phyloP scores from a whole-genome alignment of 2,113 vertebrate species.

The Herpetotheres cachinnans region DNA sequence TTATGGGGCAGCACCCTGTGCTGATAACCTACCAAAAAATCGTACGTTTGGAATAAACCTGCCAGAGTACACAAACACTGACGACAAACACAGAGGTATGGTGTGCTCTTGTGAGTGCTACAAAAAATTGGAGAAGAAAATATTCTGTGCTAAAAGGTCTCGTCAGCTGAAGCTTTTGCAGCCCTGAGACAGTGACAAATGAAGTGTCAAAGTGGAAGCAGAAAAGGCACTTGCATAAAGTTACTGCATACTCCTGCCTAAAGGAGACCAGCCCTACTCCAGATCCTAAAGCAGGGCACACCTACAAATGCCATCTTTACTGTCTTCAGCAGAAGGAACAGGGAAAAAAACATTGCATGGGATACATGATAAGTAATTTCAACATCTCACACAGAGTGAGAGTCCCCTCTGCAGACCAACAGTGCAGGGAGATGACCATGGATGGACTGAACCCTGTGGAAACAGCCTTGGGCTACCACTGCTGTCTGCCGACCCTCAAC shows the following conservation, averaged over 20 bases:
- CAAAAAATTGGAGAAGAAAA: background rate
- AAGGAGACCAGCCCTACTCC: background rate
- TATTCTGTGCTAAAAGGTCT: background rate
- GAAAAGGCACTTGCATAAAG: background rate
- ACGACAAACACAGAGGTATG: background rate
- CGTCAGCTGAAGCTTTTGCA: background rate
- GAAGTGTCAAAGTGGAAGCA: background rate
- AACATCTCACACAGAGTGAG: background rate
- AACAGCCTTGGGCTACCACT: background rate
- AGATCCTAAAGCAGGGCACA: background rate
- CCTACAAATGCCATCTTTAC: background rate
- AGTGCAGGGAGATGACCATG: background rate
- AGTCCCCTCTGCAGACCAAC: background rate
- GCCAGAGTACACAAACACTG: background rate
- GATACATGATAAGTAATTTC: rapidly evolving
- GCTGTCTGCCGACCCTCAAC: background rate
- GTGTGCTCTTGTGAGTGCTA: background rate
- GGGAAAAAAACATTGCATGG: background rate
- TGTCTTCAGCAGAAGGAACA: background rate
- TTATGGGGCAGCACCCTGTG: background rate
- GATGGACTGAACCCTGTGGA: too few species aligned
- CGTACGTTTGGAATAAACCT: rapidly evolving
- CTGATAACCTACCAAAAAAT: background rate
- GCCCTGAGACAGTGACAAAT: background rate
- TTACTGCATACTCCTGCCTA: background rate